Conservation (phyloP, 2,888 invertebrate species). For the Diaphora mendica region DNA sequence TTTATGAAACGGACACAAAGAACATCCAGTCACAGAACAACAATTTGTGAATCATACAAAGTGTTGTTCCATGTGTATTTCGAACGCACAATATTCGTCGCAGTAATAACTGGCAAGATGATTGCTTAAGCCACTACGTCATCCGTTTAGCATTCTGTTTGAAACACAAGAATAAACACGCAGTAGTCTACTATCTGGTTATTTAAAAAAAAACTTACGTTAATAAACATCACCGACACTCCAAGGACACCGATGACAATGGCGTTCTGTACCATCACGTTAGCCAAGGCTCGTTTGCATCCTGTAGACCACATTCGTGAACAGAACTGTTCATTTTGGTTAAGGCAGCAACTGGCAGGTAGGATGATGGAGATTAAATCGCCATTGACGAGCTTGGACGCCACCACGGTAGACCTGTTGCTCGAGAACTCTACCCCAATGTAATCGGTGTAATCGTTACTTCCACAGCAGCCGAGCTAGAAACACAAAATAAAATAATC, state of each 20-base stretch:
- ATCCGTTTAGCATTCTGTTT: neutral
- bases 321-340: slow-evolving; percentile 55
- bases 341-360: slow-evolving; percentile 69
- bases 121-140: too few relatives aligned
- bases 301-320: slow-evolving; percentile 59
- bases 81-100: too few relatives aligned
- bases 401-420: slow-evolving; percentile 64
- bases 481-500: neutral
- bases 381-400: slow-evolving; percentile 56
- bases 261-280: slow-evolving; percentile 70
- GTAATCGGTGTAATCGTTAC: slow-evolving; percentile 71
- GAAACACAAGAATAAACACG: neutral
- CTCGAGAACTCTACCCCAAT: slow-evolving; percentile 61
- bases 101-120: too few relatives aligned
- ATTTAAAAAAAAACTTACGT: slow-evolving; percentile 60
- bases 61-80: too few relatives aligned
- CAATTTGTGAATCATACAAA: too few relatives aligned
- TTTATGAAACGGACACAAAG: too few relatives aligned
- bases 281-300: slow-evolving; percentile 68
- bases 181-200: neutral
- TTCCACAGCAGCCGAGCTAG: slow-evolving; percentile 79
- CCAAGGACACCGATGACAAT: slow-evolving; percentile 78
- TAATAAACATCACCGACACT: slow-evolving; percentile 80
- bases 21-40: too few relatives aligned
- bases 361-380: slow-evolving; percentile 57